phyloP scores from a whole-genome alignment of 2,113 vertebrate species.

The Coracopsis vasa region DNA sequence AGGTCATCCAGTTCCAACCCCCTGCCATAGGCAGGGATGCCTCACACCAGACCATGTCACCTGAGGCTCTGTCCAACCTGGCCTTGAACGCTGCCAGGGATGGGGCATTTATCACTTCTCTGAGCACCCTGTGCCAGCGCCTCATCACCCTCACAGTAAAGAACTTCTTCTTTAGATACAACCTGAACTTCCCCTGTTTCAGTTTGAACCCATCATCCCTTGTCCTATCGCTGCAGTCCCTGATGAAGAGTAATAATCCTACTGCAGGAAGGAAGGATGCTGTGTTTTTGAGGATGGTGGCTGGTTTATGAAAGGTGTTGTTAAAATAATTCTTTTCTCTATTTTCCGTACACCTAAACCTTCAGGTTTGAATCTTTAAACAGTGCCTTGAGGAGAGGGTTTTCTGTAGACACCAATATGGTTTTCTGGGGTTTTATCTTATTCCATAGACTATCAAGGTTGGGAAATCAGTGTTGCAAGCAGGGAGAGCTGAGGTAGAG shows the following conservation, averaged over 20 bases:
- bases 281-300: neutral
- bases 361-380: neutral
- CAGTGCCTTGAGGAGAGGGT: neutral
- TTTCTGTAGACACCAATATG: neutral
- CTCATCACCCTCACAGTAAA: neutral
- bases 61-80: neutral
- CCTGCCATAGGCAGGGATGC: neutral
- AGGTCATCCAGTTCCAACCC: neutral
- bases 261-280: neutral
- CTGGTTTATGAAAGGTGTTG: neutral
- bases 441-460: neutral
- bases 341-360: neutral
- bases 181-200: neutral
- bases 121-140: neutral
- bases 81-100: neutral
- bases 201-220: neutral
- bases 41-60: neutral
- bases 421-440: neutral
- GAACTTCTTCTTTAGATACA: neutral
- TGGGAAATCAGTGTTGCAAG: neutral
- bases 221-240: neutral
- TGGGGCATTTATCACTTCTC: neutral
- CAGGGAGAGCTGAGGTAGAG: neutral
- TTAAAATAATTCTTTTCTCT: neutral
- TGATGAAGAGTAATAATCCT: neutral